Base-by-base conservation (phyloP, 1,140 invertebrate genomes). In the Lordiphosa collinella region DNA sequence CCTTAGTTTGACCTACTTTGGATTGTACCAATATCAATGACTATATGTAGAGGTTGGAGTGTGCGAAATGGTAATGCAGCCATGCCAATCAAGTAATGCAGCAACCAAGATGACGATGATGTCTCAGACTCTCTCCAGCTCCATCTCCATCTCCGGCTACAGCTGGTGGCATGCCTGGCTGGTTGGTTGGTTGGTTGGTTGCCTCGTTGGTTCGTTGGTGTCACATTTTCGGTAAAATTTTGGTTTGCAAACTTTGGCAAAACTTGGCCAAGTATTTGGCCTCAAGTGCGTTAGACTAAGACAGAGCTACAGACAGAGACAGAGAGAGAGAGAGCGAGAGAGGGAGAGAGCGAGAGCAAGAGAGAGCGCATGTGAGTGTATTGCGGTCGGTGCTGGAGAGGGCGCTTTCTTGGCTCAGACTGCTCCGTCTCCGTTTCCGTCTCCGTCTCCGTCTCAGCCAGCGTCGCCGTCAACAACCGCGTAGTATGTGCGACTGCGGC, bases 141-240 rank as follows among this genome's bases (percentile, higher is more conserved):
- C 22, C 22, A 25, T 7, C 22, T 25, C 6, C 22, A 25, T 4
- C 22, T 25, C 22, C 22, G 4, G 22, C 22, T 25, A 6, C 22
- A 7, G 22, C 22, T 25, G 22, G 22, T 7, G 38, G 16, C 63
- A 32, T 29, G 65, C 48, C 32, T 51, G 63, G 61, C 65, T 78
- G 58, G 75, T 50, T 51, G 59, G 37, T 57, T 48, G 60, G 53
- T 69, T 80, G 76, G 78, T 84, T 84, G 65, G 66, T 82, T 80
- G 49, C 60, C 64, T 82, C 78, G 78, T 82, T 80, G 76, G 76
- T 79, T 79, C 63, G 78, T 76, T 82, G 78, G 78, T 84, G 78
- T 84, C 78, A 84, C 78, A 84, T 84, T 84, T 84, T 84, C 68
- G 78, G 78, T 84, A 57, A 84, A 84, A 84, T 84, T 84, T 84